A percentile compares a stretch with the other conserved stretches of the same genome.
These are phyloP conservation scores for Alaudala cheleensis DNA, from an alignment of 2,113 vertebrate genomes.

Conservation along the genomic window DNA sequence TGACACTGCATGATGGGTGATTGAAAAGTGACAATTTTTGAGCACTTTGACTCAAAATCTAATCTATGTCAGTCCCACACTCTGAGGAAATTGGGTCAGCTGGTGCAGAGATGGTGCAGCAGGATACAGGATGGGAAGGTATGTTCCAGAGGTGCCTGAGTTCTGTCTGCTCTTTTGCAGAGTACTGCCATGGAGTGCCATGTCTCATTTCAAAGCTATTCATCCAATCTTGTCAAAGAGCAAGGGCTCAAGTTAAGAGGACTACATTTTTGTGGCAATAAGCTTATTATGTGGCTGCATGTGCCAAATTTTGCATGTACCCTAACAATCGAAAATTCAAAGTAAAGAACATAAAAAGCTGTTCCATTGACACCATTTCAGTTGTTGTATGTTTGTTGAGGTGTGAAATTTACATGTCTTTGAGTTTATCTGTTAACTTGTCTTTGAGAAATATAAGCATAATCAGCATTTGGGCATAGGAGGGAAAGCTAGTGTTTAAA, in stretches of 20 bases:
- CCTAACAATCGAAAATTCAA: not conserved
- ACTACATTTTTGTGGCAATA: not conserved
- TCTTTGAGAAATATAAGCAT: not conserved
- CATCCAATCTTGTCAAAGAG: not conserved
- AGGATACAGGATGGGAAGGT: not conserved
- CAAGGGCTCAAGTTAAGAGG: not conserved
- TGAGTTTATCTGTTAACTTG: not conserved
- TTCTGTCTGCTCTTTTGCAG: not conserved
- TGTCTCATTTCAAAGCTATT: not conserved
- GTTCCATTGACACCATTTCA: not conserved
- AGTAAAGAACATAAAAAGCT: not conserved
- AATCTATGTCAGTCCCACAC: not conserved
- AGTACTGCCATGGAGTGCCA: not conserved
- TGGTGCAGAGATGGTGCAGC: not conserved
- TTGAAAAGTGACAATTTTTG: not conserved
- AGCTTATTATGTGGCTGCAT: accelerated
- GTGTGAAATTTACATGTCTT: not conserved
- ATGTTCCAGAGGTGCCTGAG: not conserved
- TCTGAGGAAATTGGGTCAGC: not conserved
- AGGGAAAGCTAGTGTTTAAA: not conserved
- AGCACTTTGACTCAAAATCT: not conserved
- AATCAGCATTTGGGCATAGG: not conserved
- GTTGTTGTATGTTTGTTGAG: not conserved
- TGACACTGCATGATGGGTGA: not conserved
- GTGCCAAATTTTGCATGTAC: not conserved